Base-by-base conservation (phyloP, 2,888 invertebrate genomes). In the Hydriomena furcata region DNA sequence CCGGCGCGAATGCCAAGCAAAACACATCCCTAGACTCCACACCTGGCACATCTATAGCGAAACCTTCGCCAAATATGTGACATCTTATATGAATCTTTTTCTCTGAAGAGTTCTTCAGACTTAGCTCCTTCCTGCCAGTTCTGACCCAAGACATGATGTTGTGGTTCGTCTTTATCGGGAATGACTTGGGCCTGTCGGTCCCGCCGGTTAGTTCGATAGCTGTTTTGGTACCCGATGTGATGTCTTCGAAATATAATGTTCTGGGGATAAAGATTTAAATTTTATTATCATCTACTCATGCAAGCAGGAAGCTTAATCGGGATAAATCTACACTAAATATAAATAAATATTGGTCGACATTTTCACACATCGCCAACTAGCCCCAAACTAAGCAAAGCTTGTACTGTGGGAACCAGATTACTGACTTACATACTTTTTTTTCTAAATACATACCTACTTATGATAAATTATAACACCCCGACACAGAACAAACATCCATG, bases 91-190 rank as follows among this genome's bases (percentile, higher is more conserved):
- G 77, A 7, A 88, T 59, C 61, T 82, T 86, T 38, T 73, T 83
- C 17, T 85, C 71, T 0, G 72, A 69, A 0, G 65, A 70, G 49
- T 88, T 90, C 58, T 87, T 87, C 43, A 90, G 52, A 42, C 84
- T 88, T 0, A 90, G 65, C 38, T 89, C 87, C 44, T 85, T 89
- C 5, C 84, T 62, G 0, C 82, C 88, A 0, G 75, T 44, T 1
- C 82, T 71, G 2, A 88, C 81, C 83, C 85, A 90, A 0, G 87
- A 84, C 55, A 90, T 64, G 0, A 65, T 65, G 25, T 63, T 71
- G 55, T 74, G 65, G 50, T 79, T 89, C 0, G 85, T 86, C 53
- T 87, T 86, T 12, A 90, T 79, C 0, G 89, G 89, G 52, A 89
- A 90, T 0, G 60, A 46, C 58, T 76, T 82, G 0, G 76, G 73